phyloP scores from a whole-genome alignment of 2,888 invertebrate species.

The Athalia circularis region DNA sequence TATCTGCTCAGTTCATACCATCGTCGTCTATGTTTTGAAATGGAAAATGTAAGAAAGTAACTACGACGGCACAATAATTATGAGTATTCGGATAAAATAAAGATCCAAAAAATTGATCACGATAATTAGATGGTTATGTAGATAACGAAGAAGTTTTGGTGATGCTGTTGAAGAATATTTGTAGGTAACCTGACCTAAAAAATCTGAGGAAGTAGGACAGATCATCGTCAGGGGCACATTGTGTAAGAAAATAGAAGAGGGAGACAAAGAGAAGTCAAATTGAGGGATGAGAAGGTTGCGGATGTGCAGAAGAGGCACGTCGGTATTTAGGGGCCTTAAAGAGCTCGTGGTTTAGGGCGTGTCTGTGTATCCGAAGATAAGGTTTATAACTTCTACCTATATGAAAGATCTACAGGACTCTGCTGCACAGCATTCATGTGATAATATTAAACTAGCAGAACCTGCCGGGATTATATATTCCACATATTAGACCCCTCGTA shows the following conservation, averaged over 20 bases:
- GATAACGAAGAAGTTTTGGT: no score
- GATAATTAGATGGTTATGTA: no score
- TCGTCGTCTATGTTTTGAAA: no score
- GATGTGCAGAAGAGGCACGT: slow-evolving; percentile 11
- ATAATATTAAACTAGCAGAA: slow-evolving; percentile 36
- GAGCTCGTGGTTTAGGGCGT: background rate
- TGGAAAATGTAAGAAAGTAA: no score
- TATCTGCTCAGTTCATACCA: no score
- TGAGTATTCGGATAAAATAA: no score
- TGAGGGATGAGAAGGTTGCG: slow-evolving; percentile 44
- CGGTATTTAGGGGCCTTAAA: slow-evolving; percentile 26
- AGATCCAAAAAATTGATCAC: no score
- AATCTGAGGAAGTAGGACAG: slow-evolving; percentile 23
- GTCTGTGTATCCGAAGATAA: slow-evolving; percentile 37
- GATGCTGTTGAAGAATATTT: no score
- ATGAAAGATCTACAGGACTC: background rate
- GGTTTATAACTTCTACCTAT: slow-evolving; percentile 28
- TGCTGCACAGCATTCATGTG: slow-evolving; percentile 27
- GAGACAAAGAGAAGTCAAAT: slow-evolving; percentile 51
- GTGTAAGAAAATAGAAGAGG: background rate
- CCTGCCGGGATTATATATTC: slow-evolving; percentile 22
- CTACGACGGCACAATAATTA: no score
- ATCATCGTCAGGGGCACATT: slow-evolving; percentile 38
- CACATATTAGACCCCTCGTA: slow-evolving; percentile 8
- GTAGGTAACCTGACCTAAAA: background rate